Conservation (phyloP, 2,797 vertebrate species). For the Pygocentrus nattereri region DNA sequence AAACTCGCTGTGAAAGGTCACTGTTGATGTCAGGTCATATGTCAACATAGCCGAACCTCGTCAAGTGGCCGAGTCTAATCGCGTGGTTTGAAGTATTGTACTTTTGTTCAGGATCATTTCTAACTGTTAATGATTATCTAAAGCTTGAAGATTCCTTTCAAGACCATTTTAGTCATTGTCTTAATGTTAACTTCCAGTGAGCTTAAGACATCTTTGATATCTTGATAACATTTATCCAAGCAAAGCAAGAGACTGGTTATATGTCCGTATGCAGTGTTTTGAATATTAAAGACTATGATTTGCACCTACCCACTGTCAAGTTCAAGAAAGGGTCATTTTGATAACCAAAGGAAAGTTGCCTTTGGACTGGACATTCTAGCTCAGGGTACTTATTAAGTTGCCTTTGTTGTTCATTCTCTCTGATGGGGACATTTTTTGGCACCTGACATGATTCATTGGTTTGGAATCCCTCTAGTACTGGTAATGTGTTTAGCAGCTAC, state of each 20-base stretch:
- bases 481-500: too few species aligned
- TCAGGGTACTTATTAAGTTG: background rate
- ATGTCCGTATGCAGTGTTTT: background rate
- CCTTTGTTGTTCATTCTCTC: background rate
- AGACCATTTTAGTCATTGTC: too few species aligned
- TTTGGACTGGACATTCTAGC: background rate
- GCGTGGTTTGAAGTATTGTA: slow-evolving; percentile 8
- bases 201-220: too few species aligned
- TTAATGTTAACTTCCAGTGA: too few species aligned
- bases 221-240: background rate
- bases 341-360: background rate
- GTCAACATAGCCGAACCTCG: background rate
- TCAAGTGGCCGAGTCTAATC: background rate
- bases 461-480: too few species aligned
- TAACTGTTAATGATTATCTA: too few species aligned
- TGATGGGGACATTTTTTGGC: background rate
- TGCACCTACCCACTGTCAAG: background rate
- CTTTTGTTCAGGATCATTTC: background rate
- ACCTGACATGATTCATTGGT: too few species aligned
- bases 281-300: background rate
- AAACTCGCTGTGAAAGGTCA: background rate
- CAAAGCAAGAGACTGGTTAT: background rate
- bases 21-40: background rate
- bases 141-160: too few species aligned
- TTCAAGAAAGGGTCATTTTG: background rate